Evolutionary conservation across 1,140 invertebrate genomes (phyloP).

Genomic region (Lithobius niger): DNA sequence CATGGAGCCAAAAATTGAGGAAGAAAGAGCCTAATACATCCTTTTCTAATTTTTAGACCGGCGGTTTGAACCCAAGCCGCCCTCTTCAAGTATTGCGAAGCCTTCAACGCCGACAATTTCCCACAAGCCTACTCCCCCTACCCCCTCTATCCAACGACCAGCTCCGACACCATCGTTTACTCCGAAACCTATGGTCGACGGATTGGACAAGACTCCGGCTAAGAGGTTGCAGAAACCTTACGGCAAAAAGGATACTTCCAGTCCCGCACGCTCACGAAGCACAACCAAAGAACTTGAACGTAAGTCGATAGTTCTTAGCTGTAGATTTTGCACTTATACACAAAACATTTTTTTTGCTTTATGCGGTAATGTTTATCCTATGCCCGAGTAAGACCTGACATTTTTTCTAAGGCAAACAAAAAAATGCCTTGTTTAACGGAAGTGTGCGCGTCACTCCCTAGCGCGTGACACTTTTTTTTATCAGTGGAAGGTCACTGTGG

Average conservation of each 20-base stretch:
- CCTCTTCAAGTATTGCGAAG: background rate
- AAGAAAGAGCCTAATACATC: too few relatives aligned
- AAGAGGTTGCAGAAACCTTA: conserved; percentile 57
- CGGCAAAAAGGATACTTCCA: conserved; percentile 53
- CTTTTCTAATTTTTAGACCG: background rate
- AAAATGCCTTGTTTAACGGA: too few relatives aligned
- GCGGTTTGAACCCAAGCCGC: background rate
- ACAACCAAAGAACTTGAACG: conserved; percentile 77
- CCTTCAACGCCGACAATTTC: background rate
- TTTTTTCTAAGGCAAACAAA: too few relatives aligned
- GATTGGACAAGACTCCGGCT: conserved; percentile 22
- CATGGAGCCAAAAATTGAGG: too few relatives aligned
- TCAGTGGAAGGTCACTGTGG: too few relatives aligned
- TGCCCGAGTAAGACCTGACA: too few relatives aligned
- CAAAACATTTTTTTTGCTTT: too few relatives aligned
- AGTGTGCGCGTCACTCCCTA: too few relatives aligned
- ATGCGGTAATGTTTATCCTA: too few relatives aligned
- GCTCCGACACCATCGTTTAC: background rate
- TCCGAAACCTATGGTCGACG: background rate
- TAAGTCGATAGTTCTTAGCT: too few relatives aligned
- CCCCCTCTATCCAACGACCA: background rate
- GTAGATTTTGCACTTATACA: too few relatives aligned
- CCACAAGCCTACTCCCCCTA: background rate
- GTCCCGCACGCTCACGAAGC: conserved; percentile 65
- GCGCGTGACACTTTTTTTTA: too few relatives aligned